Evolutionary conservation across 2,113 vertebrate species (phyloP).

Genomic region (Muntiacus reevesi): DNA sequence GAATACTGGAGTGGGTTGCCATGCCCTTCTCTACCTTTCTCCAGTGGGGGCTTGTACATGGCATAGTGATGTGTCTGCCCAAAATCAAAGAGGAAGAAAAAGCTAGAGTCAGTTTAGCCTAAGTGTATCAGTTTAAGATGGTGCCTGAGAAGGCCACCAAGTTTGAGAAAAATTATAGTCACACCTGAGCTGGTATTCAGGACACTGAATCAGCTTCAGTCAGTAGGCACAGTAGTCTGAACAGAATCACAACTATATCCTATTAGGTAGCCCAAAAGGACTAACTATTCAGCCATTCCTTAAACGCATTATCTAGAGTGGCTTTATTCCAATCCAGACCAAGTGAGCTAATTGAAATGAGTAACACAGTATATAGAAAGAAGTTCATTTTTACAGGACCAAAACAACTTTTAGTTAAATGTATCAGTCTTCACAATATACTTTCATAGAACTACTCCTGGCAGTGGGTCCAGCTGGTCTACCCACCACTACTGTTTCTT

Average conservation of each 20-base stretch:
- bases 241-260: not conserved
- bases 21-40: not conserved
- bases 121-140: not conserved
- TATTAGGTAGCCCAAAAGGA: not conserved
- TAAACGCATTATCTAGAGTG: not conserved
- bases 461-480: too few relatives aligned
- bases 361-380: not conserved
- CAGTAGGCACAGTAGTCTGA: not conserved
- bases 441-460: not conserved
- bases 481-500: not conserved
- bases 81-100: not conserved
- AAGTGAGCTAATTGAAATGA: not conserved
- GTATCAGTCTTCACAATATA: not conserved
- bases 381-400: not conserved
- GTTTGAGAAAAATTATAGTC: not conserved
- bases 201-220: not conserved
- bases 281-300: slow-evolving; percentile 7
- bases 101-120: not conserved
- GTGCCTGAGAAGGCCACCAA: not conserved
- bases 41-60: not conserved
- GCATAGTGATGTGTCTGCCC: not conserved
- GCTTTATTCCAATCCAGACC: not conserved
- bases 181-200: not conserved
- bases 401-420: not conserved
- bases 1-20: not conserved